Percentiles rank a stretch among this genome's conserved stretches.
These are phyloP conservation scores for Lamproptera curius DNA, from an alignment of 2,888 invertebrate genomes.

Conservation along the genomic window DNA sequence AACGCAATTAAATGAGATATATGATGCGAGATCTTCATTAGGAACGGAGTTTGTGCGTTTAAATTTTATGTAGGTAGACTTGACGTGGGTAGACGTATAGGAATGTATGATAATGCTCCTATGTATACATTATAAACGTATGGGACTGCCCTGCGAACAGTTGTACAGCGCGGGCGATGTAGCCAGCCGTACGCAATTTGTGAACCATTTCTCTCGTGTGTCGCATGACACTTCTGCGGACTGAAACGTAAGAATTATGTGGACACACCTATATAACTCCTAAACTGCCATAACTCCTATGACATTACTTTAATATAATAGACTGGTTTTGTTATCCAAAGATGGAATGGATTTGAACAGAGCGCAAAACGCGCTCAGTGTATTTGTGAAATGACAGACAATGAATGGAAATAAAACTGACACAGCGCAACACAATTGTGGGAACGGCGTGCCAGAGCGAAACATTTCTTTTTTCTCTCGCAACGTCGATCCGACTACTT, in stretches of 20 bases:
- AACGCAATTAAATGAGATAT: constrained; percentile 33
- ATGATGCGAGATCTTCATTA: constrained; percentile 14
- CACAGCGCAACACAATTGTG: constrained; percentile 15
- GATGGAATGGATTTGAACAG: no score
- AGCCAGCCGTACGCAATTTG: constrained; percentile 62
- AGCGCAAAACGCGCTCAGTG: neutral
- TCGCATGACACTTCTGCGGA: constrained; percentile 54
- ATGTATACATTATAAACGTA: constrained; percentile 19
- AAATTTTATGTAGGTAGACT: constrained; percentile 23
- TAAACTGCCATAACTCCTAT: no score
- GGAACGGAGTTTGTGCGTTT: constrained; percentile 15
- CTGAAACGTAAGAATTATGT: constrained; percentile 45
- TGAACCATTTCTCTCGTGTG: constrained; percentile 62
- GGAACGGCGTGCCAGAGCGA: constrained; percentile 31
- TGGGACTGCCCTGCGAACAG: constrained; percentile 22
- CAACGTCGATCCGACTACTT: constrained; percentile 33
- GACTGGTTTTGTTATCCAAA: no score
- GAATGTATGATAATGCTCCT: constrained; percentile 19
- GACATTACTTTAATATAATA: no score
- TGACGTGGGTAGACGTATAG: constrained; percentile 20
- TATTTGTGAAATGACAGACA: constrained; percentile 4
- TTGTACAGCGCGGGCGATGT: constrained; percentile 36
- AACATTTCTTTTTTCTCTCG: constrained; percentile 33
- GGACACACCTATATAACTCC: constrained; percentile 31
- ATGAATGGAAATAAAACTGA: constrained; percentile 5